Conservation (phyloP, 2,113 vertebrate genomes). For the Meleagris gallopavo region DNA sequence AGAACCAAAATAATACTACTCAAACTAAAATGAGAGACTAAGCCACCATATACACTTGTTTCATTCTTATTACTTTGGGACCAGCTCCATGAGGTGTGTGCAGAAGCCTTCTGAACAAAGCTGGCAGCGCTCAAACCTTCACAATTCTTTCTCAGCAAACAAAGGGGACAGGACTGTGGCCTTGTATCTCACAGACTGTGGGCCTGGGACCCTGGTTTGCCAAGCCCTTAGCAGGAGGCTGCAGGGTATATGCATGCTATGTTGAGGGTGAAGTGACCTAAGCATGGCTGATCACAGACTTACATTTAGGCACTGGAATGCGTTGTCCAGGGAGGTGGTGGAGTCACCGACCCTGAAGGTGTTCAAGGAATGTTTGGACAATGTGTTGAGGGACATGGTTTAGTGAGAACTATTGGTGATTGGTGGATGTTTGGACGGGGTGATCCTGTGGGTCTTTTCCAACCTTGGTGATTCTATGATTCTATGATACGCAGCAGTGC, state of each 20-base stretch:
- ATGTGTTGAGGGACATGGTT: too few relatives aligned
- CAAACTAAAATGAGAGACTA: neutral
- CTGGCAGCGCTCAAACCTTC: neutral
- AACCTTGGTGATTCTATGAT: too few relatives aligned
- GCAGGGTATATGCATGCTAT: neutral
- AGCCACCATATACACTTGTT: neutral
- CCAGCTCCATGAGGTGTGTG: neutral
- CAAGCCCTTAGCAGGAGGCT: neutral
- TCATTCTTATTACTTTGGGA: neutral
- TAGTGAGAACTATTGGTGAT: too few relatives aligned
- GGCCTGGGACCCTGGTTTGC: fast-evolving
- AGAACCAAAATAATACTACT: neutral
- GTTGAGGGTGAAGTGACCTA: neutral
- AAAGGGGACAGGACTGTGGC: neutral
- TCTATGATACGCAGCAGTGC: neutral
- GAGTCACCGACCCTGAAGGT: too few relatives aligned
- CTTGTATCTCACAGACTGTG: neutral
- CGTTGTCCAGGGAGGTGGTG: too few relatives aligned
- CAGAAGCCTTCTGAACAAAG: neutral
- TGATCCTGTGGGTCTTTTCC: too few relatives aligned
- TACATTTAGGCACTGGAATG: neutral
- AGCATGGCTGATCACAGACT: fast-evolving
- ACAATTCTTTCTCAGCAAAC: neutral
- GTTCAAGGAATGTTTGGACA: too few relatives aligned
- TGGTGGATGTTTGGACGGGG: too few relatives aligned